Evolutionary conservation across 2,888 invertebrate species (phyloP), one percentile per base, ranked within the genome.

Genomic region (Caenorhabditis panamensis): DNA sequence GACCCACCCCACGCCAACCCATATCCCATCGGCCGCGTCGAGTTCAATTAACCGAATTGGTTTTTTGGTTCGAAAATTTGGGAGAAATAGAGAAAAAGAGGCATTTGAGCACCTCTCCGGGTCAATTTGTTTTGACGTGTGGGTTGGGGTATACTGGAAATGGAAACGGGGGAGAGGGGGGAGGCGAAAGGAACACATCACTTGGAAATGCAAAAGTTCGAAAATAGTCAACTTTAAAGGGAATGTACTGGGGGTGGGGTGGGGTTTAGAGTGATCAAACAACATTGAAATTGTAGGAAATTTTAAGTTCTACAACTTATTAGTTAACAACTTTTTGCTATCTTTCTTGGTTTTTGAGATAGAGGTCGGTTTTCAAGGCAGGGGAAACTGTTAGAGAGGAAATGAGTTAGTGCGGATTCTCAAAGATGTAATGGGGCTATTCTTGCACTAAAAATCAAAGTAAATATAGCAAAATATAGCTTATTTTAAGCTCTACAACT

Each of bases 21-120:
- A 11, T n/a, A 4, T 24, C 6, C 18, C 24, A 22, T 13, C 36
- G 6, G 36, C 6, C 36, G 36, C 24, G 63, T 72, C 72, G 63
- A 28, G 63, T 73, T 66, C 73, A 73, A 73, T 73, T 73, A 73
- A 64, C 28, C 59, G 73, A 73, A 73, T 73, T 73, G 73, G 73
- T 73, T 73, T 73, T 54, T 54, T 41, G 41, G 41, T 41, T 41
- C 41, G 41, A 41, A 36, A n/a, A 5, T n/a, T 13, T 1, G 8
- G 24, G 47, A 44, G 44, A 47, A 28, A 2, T 28, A 22, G 41
- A 41, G 41, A 41, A 41, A 13, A 9, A 16, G 41, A 41, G 41
- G n/a, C n/a, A n/a, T n/a, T n/a, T n/a, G 13, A 16, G 16, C 13
- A 16, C 16, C 31, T 31, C 31, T 6, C 31, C 16, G 41, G 41